Evolutionary conservation across 2,888 invertebrate genomes (phyloP), one percentile per base, ranked within the genome.

Genomic region (Scaptomyza flava): DNA sequence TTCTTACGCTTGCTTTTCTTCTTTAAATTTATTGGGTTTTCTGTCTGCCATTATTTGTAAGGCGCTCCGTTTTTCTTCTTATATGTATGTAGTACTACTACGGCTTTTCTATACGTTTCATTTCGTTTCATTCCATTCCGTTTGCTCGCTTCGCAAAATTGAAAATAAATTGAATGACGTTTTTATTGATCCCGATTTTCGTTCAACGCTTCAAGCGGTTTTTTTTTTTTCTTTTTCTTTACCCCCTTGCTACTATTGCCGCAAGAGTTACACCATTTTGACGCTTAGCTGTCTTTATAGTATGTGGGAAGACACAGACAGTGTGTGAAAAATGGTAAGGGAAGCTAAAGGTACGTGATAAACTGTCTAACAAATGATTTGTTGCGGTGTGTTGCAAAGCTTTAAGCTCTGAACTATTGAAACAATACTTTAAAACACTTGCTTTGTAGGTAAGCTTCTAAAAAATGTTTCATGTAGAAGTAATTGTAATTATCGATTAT

Each of bases 131-230:
- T 69, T 74, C 70, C 87, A 62, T 86, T 85, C 72, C 69, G 60
- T 60, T 51, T 52, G 47, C 62, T 61, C 52, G 67, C 68, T 81
- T 61, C 77, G 51, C 69, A 84, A 89, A 84, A 89, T 85, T 77
- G 89, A 85, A 87, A 89, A 85, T 89, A 87, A 85, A 85, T 85
- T 85, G 84, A 85, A 85, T 87, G 84, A 85, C 84, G 80, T 87
- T 85, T 85, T 85, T 85, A 85, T 85, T 89, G 84, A 89, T 82
- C 86, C 73, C 82, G 84, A 87, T 85, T 87, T 89, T 87, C 67
- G 69, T 59, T 69, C 48, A 66, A 60, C 59, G 68, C 68, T 75
- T 61, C 56, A 68, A 65, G 60, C 54, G 61, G 23, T 69, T 61
- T 66, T 64, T 62, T 36, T 45, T 54, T 46, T 69, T 61, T 66